A percentile compares a stretch with the other conserved stretches of the same genome.
Evolutionary conservation across 1,140 invertebrate genomes (phyloP).

Genomic region (Proctacanthus coquilletti): DNA sequence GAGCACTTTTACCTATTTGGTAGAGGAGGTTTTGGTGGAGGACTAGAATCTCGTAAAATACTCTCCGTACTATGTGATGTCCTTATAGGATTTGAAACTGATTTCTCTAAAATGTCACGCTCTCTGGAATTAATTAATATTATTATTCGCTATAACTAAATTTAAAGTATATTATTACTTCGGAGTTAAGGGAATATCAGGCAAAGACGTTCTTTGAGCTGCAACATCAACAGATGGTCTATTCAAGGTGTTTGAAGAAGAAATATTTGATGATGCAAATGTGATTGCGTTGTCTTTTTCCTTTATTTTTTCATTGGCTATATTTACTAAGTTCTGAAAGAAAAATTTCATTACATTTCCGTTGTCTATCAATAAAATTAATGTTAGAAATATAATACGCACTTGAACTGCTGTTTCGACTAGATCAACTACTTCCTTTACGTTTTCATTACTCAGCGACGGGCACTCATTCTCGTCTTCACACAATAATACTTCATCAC

Average conservation of each 20-base stretch:
- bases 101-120: slow-evolving; percentile 27
- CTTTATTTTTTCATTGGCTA: slow-evolving; percentile 48
- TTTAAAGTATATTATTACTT: slow-evolving; percentile 17
- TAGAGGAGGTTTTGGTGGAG: slow-evolving; percentile 74
- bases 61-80: slow-evolving; percentile 59
- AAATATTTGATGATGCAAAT: slow-evolving; percentile 11
- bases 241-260: slow-evolving; percentile 9
- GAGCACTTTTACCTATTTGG: slow-evolving; percentile 49
- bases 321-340: slow-evolving; percentile 40
- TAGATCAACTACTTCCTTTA: slow-evolving; percentile 58
- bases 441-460: slow-evolving; percentile 51
- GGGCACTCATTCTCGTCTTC: slow-evolving; percentile 41
- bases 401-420: slow-evolving; percentile 68
- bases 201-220: slow-evolving; percentile 37
- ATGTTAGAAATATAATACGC: slow-evolving; percentile 6
- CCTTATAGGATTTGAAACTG: slow-evolving; percentile 36
- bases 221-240: slow-evolving; percentile 17
- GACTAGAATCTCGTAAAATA: slow-evolving; percentile 38
- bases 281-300: slow-evolving; percentile 35
- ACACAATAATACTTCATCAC: slow-evolving; percentile 67
- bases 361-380: background rate
- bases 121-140: slow-evolving; percentile 10
- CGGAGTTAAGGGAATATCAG: slow-evolving; percentile 68
- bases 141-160: slow-evolving; percentile 33
- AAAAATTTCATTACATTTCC: slow-evolving; percentile 8